Evolutionary conservation across 2,888 invertebrate species (phyloP).

Genomic region (Ferrisia virgata): DNA sequence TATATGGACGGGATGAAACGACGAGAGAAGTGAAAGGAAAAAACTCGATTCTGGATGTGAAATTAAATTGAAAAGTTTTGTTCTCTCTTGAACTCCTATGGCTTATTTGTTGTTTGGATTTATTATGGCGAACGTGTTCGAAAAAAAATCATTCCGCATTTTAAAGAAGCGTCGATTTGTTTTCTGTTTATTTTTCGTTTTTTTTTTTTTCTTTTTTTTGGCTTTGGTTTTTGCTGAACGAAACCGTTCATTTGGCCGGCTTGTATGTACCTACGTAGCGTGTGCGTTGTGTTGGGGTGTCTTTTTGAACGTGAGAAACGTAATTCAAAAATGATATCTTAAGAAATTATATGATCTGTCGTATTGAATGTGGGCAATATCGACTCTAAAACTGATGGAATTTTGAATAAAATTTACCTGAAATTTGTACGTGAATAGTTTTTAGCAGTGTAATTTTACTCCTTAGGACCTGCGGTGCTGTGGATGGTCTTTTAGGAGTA

Average conservation of each 20-base stretch:
- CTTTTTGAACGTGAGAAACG: not conserved
- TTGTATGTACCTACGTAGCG: not conserved
- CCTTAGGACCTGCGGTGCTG: too few species aligned
- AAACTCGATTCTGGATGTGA: not conserved
- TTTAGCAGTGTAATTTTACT: too few species aligned
- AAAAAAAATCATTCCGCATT: not conserved
- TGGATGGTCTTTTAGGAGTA: too few species aligned
- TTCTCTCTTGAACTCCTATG: not conserved
- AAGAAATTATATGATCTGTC: not conserved
- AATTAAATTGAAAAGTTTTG: constrained; percentile 19
- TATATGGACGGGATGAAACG: not conserved
- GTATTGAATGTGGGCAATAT: too few species aligned
- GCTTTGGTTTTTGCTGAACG: not conserved
- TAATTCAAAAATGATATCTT: not conserved
- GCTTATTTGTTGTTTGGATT: not conserved
- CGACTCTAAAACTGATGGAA: too few species aligned
- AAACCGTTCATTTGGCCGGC: not conserved
- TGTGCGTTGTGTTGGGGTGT: not conserved
- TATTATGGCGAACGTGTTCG: not conserved
- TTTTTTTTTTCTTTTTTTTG: not conserved
- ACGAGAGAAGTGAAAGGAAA: not conserved
- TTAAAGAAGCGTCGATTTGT: not conserved
- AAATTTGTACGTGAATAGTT: too few species aligned
- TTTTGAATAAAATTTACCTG: too few species aligned
- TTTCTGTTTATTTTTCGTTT: not conserved